Base-by-base conservation (phyloP, 2,888 invertebrate genomes). In the Timema podura region DNA sequence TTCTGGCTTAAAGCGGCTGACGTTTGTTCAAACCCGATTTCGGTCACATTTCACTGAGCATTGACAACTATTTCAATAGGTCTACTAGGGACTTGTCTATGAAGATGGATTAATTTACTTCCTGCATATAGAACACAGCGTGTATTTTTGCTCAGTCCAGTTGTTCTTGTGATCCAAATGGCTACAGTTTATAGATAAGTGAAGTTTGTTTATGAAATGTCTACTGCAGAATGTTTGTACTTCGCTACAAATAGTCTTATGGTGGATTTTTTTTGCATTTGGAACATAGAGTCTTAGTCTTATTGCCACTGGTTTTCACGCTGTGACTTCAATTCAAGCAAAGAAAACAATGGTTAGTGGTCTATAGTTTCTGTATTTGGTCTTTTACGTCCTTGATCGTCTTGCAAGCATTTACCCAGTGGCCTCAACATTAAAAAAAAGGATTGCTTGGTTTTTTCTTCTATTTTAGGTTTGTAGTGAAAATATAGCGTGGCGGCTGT, bases 31-130 rank as follows among this genome's bases (percentile, higher is more conserved):
- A 30, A 30, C 1, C 30, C 30, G 30, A 3, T 30, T 30, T 30
- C 30, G 30, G 30, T 30, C 30, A 30, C 30, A 3, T 30, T 30
- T 30, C 30, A 30, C 2, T 30, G 3, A 30, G 30, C 30, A 30
- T 1, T 30, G 30, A 30, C 30, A 11, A 6, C 49, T 51, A 48
- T 13, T 67, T 49, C 11, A 49, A 13, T 8, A 45, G 44, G 9
- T 67, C 67, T 30, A 30, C 30, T 13, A 67, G 7, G 7, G 51
- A 51, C 13, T 16, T 49, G 2, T 45, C 16, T n/a, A 67, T 51
- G 30, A 67, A 67, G 49, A 49, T 67, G 44, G 51, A 67, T n/a
- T n/a, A n/a, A n/a, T 30, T 67, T 45, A 49, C 67, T 51, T n/a
- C 67, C 67, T 16, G 15, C 16, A 54, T 67, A 49, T 9, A 67